A percentile compares a stretch with the other conserved stretches of the same genome.
phyloP scores from a whole-genome alignment of 2,797 vertebrate genomes.

The Coregonus suidteri region DNA sequence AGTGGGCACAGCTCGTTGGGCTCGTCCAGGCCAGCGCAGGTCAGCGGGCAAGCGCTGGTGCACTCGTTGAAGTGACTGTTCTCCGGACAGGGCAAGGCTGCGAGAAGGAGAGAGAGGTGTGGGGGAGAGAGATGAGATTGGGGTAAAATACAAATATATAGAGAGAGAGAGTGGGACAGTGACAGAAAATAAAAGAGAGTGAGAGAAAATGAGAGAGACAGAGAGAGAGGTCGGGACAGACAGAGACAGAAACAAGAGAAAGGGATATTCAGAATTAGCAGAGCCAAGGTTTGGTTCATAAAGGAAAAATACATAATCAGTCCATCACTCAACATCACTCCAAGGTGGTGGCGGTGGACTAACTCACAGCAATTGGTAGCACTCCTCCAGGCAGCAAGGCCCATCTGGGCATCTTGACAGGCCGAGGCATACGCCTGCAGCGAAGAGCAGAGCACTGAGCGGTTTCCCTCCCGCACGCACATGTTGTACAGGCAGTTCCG shows the following conservation, averaged over 20 bases:
- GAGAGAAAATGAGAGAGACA: neutral
- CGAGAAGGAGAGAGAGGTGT: neutral
- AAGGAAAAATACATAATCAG: neutral
- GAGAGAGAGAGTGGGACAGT: neutral
- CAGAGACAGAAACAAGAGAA: neutral
- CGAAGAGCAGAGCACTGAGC: conserved; percentile 90
- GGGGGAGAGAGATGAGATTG: no score
- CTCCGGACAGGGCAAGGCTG: conserved; percentile 90
- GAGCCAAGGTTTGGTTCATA: no score
- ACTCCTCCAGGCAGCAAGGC: conserved; percentile 89
- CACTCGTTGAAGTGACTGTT: conserved; percentile 98
- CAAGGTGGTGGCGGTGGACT: conserved; percentile 1
- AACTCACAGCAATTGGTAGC: conserved; percentile 92
- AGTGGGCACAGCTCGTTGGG: conserved; percentile 77
- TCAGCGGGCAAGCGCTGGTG: conserved; percentile 84
- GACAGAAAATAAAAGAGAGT: neutral
- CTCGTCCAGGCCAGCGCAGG: conserved; percentile 83
- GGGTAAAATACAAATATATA: no score
- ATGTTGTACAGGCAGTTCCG: conserved; percentile 96
- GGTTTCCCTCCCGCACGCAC: conserved; percentile 91
- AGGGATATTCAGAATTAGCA: neutral
- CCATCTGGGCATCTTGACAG: conserved; percentile 92
- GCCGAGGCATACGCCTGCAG: conserved; percentile 89
- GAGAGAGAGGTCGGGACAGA: neutral
- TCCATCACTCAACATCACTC: neutral